These are phyloP conservation scores for Virgularia gustaviana DNA, from an alignment of 92 coral and sea anemone species.

Conservation along the genomic window DNA sequence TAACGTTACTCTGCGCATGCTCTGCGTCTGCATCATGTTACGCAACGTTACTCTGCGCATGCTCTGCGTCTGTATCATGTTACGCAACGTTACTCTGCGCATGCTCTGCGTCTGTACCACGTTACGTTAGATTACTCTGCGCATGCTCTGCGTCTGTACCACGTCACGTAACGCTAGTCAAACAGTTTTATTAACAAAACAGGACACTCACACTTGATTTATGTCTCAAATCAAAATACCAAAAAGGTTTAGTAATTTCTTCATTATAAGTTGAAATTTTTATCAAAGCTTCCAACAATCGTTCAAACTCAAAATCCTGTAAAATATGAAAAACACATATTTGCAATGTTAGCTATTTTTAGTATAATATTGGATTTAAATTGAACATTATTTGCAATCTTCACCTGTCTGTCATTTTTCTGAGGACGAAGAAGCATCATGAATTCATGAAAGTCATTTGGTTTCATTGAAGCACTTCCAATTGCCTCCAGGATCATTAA, in stretches of 20 bases:
- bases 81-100: too few relatives aligned
- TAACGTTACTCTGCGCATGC: too few relatives aligned
- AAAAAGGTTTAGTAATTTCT: conserved; percentile 69
- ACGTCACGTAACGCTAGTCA: background rate
- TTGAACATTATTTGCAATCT: too few relatives aligned
- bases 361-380: too few relatives aligned
- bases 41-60: too few relatives aligned
- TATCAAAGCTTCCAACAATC: conserved; percentile 67
- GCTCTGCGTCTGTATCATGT: too few relatives aligned
- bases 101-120: too few relatives aligned
- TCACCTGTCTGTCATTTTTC: conserved; percentile 61
- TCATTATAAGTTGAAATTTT: conserved; percentile 77
- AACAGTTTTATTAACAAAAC: background rate
- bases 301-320: conserved; percentile 60
- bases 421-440: conserved; percentile 74
- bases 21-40: too few relatives aligned
- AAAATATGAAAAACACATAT: conserved; percentile 3
- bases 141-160: background rate
- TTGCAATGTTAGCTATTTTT: background rate
- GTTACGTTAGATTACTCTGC: too few relatives aligned
- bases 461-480: conserved; percentile 83
- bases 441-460: conserved; percentile 80
- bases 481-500: conserved; percentile 78
- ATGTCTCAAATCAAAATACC: conserved; percentile 79
- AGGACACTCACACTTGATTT: conserved; percentile 78